Conservation (phyloP, 2,888 invertebrate species). For the Icerya purchasi region DNA sequence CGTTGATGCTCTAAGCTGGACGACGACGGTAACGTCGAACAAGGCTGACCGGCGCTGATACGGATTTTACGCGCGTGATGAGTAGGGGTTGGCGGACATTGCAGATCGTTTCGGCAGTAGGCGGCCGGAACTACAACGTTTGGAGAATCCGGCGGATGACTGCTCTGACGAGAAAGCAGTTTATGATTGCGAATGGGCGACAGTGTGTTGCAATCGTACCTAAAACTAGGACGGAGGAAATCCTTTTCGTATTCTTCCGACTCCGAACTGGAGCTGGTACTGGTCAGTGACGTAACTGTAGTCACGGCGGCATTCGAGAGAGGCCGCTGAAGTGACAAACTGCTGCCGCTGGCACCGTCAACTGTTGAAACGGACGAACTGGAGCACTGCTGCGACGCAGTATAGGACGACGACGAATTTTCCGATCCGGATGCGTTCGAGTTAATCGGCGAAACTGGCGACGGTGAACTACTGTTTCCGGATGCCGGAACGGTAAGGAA, state of each 20-base stretch:
- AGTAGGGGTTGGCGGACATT: constrained; percentile 18
- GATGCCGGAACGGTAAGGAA: constrained; percentile 2
- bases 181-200: constrained; percentile 37
- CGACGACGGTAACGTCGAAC: constrained; percentile 24
- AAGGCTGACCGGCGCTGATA: constrained; percentile 21
- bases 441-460: constrained; percentile 4
- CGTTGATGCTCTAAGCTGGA: not conserved
- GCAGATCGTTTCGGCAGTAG: constrained; percentile 20
- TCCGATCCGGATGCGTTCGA: not conserved
- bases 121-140: not conserved
- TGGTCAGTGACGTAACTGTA: too few relatives aligned
- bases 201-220: not conserved
- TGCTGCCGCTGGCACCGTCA: not conserved
- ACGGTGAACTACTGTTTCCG: not conserved
- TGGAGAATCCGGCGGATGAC: constrained; percentile 20
- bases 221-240: not conserved
- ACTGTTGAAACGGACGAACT: constrained; percentile 7
- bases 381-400: constrained; percentile 1
- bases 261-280: constrained; percentile 4
- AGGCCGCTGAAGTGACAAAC: not conserved
- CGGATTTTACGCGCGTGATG: constrained; percentile 4
- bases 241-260: constrained; percentile 1
- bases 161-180: constrained; percentile 40
- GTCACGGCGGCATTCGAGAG: not conserved
- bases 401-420: not conserved